Conservation (phyloP, 2,797 vertebrate species). For the Coreius guichenoti region DNA sequence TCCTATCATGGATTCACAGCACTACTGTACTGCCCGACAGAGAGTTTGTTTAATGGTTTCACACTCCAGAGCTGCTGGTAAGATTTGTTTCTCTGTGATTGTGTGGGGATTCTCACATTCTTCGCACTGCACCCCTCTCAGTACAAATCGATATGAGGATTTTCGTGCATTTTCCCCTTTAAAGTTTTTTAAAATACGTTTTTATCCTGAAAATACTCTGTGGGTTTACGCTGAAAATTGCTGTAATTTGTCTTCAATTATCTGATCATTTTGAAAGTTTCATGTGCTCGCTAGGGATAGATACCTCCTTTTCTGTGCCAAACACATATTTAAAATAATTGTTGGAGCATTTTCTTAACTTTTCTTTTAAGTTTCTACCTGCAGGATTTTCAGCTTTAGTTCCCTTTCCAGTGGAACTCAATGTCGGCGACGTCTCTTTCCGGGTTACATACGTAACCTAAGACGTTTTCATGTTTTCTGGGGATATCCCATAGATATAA, state of each 20-base stretch:
- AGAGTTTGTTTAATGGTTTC: slow-evolving; percentile 19
- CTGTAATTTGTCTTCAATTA: background rate
- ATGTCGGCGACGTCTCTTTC: background rate
- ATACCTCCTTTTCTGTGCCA: background rate
- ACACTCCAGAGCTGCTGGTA: background rate
- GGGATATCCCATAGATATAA: background rate
- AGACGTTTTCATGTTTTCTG: background rate
- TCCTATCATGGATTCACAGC: background rate
- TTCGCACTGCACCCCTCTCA: background rate
- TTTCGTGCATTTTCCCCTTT: background rate
- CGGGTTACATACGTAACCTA: background rate
- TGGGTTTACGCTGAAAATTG: background rate
- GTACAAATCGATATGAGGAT: slow-evolving; percentile 11
- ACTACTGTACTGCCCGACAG: background rate
- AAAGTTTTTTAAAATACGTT: background rate
- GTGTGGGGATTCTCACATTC: background rate
- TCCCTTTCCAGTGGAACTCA: background rate
- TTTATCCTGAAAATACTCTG: background rate
- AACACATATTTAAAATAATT: background rate
- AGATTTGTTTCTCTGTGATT: slow-evolving; percentile 9
- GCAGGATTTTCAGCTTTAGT: background rate
- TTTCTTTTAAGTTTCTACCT: background rate
- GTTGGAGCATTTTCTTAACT: background rate
- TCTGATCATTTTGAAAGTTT: background rate
- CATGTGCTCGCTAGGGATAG: background rate